Percentiles rank a stretch among this genome's conserved stretches.
Evolutionary conservation across 2,113 vertebrate species (phyloP).

Genomic region (Eira barbara): DNA sequence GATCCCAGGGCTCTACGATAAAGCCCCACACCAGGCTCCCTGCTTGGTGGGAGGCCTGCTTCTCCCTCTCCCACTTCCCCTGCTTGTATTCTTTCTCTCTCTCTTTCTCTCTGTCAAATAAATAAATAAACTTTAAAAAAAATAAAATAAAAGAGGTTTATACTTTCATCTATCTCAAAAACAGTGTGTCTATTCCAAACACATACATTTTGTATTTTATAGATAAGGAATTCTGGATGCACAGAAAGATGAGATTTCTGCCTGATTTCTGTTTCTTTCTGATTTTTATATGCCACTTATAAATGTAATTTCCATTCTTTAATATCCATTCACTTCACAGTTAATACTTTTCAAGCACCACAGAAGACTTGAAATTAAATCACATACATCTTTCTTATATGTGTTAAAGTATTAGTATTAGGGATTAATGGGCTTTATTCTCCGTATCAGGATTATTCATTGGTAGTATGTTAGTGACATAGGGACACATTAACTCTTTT

Average conservation of each 20-base stretch:
- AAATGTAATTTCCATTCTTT: conserved; percentile 66
- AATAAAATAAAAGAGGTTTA: not conserved
- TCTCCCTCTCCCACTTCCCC: too few relatives aligned
- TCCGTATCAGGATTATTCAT: conserved; percentile 33
- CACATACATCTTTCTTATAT: conserved; percentile 55
- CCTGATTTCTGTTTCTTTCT: conserved; percentile 24
- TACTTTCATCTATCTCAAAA: conserved; percentile 27
- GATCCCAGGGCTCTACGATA: too few relatives aligned
- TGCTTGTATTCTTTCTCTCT: too few relatives aligned
- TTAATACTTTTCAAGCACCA: conserved; percentile 62
- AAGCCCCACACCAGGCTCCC: too few relatives aligned
- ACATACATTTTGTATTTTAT: not conserved
- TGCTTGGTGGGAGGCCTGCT: too few relatives aligned
- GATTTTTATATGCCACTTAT: conserved; percentile 49
- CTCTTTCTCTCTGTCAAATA: too few relatives aligned
- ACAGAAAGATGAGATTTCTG: conserved; percentile 30
- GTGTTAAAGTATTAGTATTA: conserved; percentile 47
- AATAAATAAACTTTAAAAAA: too few relatives aligned
- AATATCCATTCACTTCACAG: conserved; percentile 65
- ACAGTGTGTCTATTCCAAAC: not conserved
- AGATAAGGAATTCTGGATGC: not conserved
- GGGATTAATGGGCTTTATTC: conserved; percentile 56
- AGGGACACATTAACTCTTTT: conserved; percentile 8
- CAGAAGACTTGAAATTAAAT: conserved; percentile 60
- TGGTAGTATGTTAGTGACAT: not conserved